Evolutionary conservation across 2,113 vertebrate species (phyloP), one percentile per base, ranked within the genome.

Genomic region (Strix uralensis): DNA sequence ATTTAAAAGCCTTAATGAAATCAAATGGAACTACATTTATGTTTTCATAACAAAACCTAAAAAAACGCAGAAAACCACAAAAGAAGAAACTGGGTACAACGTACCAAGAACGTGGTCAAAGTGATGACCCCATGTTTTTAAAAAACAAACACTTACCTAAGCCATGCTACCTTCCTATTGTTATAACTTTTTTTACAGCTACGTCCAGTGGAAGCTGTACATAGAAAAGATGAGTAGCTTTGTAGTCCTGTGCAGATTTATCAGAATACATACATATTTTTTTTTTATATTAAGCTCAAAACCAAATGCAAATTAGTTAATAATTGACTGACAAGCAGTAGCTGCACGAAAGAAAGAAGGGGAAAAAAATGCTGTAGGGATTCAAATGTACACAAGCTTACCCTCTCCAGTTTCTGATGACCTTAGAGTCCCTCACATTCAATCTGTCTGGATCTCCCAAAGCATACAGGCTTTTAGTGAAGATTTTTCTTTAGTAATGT

Each of bases 91-190:
- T 42, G 54, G 92, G 7, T 23, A 75, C 29, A 59, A 27, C 0
- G 2, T 38, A 46, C 13, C 57, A 75, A 13, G 27, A 44, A 70
- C 0, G 0, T 2, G 2, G 47, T 51, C 21, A 51, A 71, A 80
- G 46, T 17, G 6, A 83, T 29, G 16, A 59, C 7, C 25, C 14
- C 19, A 30, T 5, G 13, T 32, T 81, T 81, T 61, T 34, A 20
- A 59, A 69, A 32, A 63, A 7, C 1, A 0, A 49, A 42, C 6
- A 5, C 34, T 62, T 88, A 61, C 12, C 46, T 63, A 67, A 49
- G 22, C 19, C 38, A 62, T 13, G 15, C 9, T 47, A 26, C 21
- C 9, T 74, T 82, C 21, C 34, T 40, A 40, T 9, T 44, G 36
- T 44, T 58, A 52, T 7, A 69, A 30, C 4, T 20, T 22, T 54